These are phyloP conservation scores for Pseudomyrmex gracilis DNA, from an alignment of 1,140 invertebrate species.

Conservation along the genomic window DNA sequence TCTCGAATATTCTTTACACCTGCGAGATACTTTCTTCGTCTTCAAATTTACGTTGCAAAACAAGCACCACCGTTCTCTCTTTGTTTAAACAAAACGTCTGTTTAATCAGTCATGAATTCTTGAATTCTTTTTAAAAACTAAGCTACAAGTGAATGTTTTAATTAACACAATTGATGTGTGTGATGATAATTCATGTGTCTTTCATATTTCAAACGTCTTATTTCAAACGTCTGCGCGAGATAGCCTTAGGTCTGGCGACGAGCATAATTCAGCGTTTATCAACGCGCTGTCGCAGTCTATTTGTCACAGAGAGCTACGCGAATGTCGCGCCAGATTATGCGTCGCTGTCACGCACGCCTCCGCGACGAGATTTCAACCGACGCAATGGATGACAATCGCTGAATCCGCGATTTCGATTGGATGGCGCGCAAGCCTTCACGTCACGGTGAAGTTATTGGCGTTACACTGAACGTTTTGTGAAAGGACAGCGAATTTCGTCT, in stretches of 20 bases:
- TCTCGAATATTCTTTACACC: no score
- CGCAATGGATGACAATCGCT: slow-evolving; percentile 64
- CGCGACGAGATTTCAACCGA: slow-evolving; percentile 61
- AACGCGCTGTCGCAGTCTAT: slow-evolving; percentile 61
- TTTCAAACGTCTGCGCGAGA: slow-evolving; percentile 14
- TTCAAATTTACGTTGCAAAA: no score
- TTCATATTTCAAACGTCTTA: slow-evolving; percentile 35
- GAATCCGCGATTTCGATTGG: slow-evolving; percentile 65
- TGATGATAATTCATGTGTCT: slow-evolving; percentile 6
- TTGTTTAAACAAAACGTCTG: no score
- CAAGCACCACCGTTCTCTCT: no score
- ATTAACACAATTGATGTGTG: slow-evolving; percentile 1
- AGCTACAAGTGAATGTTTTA: background rate
- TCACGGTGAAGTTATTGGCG: slow-evolving; percentile 33
- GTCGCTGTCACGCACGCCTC: slow-evolving; percentile 50
- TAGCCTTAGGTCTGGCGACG: slow-evolving; percentile 45
- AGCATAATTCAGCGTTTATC: slow-evolving; percentile 64
- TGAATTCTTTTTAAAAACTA: background rate
- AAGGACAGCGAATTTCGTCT: slow-evolving; percentile 14
- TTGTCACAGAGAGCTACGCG: slow-evolving; percentile 60
- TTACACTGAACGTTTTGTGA: slow-evolving; percentile 28
- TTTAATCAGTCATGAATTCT: background rate
- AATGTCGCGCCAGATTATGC: slow-evolving; percentile 64
- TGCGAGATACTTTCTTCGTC: no score
- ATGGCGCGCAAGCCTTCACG: slow-evolving; percentile 42